Base-by-base conservation (phyloP, 2,797 vertebrate species). In the Acipenser ruthenus region DNA sequence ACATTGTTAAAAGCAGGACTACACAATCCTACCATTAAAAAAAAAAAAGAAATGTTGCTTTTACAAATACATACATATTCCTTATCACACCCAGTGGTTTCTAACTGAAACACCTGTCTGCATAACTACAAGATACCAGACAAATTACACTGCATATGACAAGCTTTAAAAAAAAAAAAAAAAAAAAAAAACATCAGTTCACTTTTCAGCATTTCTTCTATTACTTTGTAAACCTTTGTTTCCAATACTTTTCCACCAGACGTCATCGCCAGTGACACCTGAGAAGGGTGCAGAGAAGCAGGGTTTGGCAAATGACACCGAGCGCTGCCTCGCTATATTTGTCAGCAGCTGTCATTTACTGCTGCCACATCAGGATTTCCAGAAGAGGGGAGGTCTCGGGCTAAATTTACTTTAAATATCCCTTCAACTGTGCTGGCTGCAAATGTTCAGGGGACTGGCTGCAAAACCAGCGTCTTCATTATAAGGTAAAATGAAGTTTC, bases 291-390 rank as follows among this genome's bases (percentile, higher is more conserved):
- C 74, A 80, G 72, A 77, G 65, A 74, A 69, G 78, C 78, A 0
- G 0, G 70, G 72, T 50, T 56, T 48, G 59, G 37, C 52, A 63
- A 59, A 67, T 68, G 56, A 62, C 23, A 65, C 58, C 56, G 9
- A 62, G 37, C 6, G 18, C n/a, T 48, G 58, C 74, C 69, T 63
- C 37, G 80, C 92, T 95, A 96, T 94, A 93, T 94, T 83, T 89
- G 87, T 88, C 82, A 50, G 77, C 67, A 74, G 67, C 68, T 78
- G 62, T 75, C 75, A 73, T 82, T 82, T 77, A 80, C 10, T 70
- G 77, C 76, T 79, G 68, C 68, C 81, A 77, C 72, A 76, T 75
- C 67, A 78, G 83, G 70, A 75, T 68, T 55, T 55, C 3, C 9
- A 55, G 6, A 3, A 6, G n/a, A 9, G n/a, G 6, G 37, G 65